Evolutionary conservation across 2,888 invertebrate genomes (phyloP).

Genomic region (Pharmacophagus antenor): DNA sequence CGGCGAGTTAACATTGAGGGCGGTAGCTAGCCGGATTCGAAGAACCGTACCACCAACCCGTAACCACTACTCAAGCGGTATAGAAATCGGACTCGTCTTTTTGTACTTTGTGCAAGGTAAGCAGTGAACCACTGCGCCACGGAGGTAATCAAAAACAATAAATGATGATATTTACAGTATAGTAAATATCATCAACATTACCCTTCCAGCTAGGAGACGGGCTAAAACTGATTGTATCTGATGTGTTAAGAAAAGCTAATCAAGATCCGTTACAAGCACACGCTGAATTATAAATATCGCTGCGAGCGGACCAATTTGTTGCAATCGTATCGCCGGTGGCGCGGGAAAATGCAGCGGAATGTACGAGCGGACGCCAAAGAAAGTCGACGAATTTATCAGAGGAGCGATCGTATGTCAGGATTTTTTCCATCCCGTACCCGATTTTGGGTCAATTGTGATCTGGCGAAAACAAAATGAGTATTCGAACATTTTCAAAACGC

Average conservation of each 20-base stretch:
- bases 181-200: neutral
- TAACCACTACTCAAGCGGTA: no score
- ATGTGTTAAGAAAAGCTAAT: neutral
- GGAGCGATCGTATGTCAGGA: conserved; percentile 52
- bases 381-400: conserved; percentile 55
- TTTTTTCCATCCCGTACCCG: conserved; percentile 47
- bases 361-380: conserved; percentile 43
- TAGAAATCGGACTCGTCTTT: no score
- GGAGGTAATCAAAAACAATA: no score
- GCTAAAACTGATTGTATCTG: no score
- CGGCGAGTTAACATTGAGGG: no score
- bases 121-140: no score
- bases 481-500: conserved; percentile 52
- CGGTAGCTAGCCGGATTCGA: no score
- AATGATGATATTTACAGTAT: no score
- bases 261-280: neutral
- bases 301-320: conserved; percentile 36
- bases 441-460: conserved; percentile 48
- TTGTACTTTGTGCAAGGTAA: no score
- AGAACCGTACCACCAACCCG: no score
- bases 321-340: conserved; percentile 30
- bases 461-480: conserved; percentile 51
- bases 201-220: neutral
- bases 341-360: conserved; percentile 35
- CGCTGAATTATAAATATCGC: conserved; percentile 14